Percentiles rank a stretch among this genome's conserved stretches.
These are phyloP conservation scores for Helicoverpa zea DNA, from an alignment of 1,140 invertebrate genomes.

Conservation along the genomic window DNA sequence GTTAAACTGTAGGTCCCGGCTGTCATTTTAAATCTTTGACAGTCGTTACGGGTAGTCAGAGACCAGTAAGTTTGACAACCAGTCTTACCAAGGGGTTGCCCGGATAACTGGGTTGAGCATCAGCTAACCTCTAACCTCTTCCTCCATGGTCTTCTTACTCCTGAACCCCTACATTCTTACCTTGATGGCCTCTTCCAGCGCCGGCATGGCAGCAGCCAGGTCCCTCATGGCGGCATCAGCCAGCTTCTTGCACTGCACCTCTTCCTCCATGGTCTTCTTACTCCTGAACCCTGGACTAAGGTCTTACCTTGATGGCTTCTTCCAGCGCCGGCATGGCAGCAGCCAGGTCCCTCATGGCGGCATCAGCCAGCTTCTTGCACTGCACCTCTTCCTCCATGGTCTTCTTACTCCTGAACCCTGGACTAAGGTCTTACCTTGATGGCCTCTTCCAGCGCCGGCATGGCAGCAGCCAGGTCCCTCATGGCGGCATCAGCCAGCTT, in stretches of 20 bases:
- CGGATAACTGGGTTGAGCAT: constrained; percentile 73
- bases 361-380: constrained; percentile 92
- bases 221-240: constrained; percentile 93
- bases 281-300: no score
- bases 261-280: neutral
- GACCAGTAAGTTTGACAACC: no score
- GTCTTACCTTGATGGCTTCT: constrained; percentile 91
- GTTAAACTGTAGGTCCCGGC: no score
- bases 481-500: constrained; percentile 93
- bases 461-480: constrained; percentile 93
- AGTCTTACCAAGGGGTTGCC: neutral
- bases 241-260: constrained; percentile 92
- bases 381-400: constrained; percentile 84
- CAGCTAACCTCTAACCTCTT: constrained; percentile 91
- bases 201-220: constrained; percentile 94
- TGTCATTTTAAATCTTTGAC: no score
- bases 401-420: no score
- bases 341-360: constrained; percentile 93
- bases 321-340: constrained; percentile 94
- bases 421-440: constrained; percentile 86
- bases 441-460: constrained; percentile 94
- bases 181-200: constrained; percentile 93
- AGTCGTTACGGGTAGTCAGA: no score
- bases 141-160: neutral
- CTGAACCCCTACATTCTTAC: constrained; percentile 69